phyloP scores from a whole-genome alignment of 1,140 invertebrate species.

The Drosophila chauvacae region DNA sequence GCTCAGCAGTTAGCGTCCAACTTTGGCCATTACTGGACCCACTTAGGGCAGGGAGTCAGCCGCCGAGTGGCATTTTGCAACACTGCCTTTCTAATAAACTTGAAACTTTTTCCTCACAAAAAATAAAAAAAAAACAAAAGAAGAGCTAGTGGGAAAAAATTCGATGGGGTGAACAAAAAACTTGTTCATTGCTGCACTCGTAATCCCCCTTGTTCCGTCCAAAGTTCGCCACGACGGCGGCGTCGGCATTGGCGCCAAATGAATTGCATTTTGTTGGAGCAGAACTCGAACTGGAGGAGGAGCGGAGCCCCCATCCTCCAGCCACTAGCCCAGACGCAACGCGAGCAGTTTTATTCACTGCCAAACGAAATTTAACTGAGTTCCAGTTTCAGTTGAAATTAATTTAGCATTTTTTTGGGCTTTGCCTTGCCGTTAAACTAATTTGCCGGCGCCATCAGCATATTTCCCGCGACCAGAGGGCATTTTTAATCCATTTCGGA shows the following conservation, averaged over 20 bases:
- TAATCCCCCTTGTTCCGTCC: slow-evolving; percentile 17
- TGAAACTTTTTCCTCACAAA: slow-evolving; percentile 63
- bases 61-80: slow-evolving; percentile 41
- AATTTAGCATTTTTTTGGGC: slow-evolving; percentile 54
- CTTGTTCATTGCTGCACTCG: slow-evolving; percentile 62
- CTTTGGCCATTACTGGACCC: slow-evolving; percentile 49
- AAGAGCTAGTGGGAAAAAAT: slow-evolving; percentile 19
- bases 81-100: slow-evolving; percentile 74
- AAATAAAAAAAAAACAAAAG: neutral
- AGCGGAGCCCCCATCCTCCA: neutral
- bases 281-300: neutral
- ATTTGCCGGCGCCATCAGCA: slow-evolving; percentile 52
- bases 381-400: slow-evolving; percentile 60
- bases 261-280: slow-evolving; percentile 70
- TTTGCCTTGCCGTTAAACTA: slow-evolving; percentile 61
- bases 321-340: slow-evolving; percentile 51
- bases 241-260: slow-evolving; percentile 70
- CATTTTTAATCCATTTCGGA: slow-evolving; percentile 60
- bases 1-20: slow-evolving; percentile 26
- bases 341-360: slow-evolving; percentile 77
- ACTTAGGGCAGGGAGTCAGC: slow-evolving; percentile 4
- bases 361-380: slow-evolving; percentile 74
- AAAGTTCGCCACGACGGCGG: slow-evolving; percentile 33
- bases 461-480: slow-evolving; percentile 35
- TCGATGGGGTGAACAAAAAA: slow-evolving; percentile 46